Base-by-base conservation (phyloP, 2,888 invertebrate genomes). In the Calephelis perditalis region DNA sequence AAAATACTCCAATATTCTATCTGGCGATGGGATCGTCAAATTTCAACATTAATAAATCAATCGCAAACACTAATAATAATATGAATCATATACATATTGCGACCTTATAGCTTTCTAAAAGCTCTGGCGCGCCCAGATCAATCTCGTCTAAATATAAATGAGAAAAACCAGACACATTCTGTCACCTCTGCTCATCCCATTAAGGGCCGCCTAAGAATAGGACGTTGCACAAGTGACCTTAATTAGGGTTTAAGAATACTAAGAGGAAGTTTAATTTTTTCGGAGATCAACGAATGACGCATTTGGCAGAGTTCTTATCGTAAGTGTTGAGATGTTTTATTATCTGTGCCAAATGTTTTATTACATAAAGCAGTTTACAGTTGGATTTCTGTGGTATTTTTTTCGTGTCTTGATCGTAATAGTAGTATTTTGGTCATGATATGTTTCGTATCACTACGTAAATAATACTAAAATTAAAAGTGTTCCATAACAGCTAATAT, bases 201-300 rank as follows among this genome's bases (percentile, higher is more conserved):
- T 77, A 75, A 78, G 77, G 71, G 69, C 70, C 68, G 73, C 60
- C 66, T 85, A 82, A 85, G 81, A 84, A 80, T 86, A 84, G 81
- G 73, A 58, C 66, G 73, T 86, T 86, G 77, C 86, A 86, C 78
- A 84, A 84, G 71, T 81, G 85, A 75, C 85, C 86, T 81, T 87
- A 87, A 86, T 87, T 84, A 84, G 52, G 52, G 15, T 52, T 52
- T 52, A 49, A 52, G 52, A 52, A 52, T 52, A 52, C 35, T 52
- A 52, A 52, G 52, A 52, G 52, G 52, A 52, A 52, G 35, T 35
- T 67, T 67, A 67, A 63, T 65, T 69, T 70, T 72, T 68, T 71
- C 68, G 70, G 67, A 71, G 70, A 52, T 52, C 52, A 52, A 52
- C 52, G 67, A 65, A 67, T 65, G 66, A 66, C 68, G 68, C 65